Evolutionary conservation across 2,113 vertebrate genomes (phyloP).

Genomic region (Paramormyrops kingsleyae): DNA sequence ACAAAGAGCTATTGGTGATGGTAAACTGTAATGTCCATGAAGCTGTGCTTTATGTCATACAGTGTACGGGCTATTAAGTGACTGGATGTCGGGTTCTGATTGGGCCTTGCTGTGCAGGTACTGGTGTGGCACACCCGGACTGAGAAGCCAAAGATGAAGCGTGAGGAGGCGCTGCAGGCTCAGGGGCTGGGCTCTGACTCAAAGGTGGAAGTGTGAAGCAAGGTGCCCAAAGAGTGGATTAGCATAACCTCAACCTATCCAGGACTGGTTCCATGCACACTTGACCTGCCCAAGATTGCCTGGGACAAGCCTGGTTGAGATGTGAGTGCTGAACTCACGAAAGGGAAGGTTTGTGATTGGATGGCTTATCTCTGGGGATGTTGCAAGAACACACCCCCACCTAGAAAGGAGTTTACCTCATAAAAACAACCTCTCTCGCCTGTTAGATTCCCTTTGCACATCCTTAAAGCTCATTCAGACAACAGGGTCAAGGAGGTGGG

Average conservation of each 20-base stretch:
- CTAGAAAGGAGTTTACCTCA: background rate
- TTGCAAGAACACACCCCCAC: background rate
- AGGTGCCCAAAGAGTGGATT: background rate
- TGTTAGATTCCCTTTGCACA: background rate
- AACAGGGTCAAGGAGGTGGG: background rate
- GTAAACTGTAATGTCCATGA: background rate
- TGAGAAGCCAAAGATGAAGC: conserved; percentile 88
- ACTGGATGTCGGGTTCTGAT: background rate
- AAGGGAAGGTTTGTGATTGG: no score
- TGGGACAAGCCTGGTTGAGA: background rate
- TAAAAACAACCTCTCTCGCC: background rate
- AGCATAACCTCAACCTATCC: background rate
- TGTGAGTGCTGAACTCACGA: background rate
- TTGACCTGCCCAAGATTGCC: background rate
- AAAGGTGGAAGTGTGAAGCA: conserved; percentile 69
- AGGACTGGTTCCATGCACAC: background rate
- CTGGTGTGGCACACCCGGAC: conserved; percentile 88
- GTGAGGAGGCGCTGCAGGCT: conserved; percentile 75
- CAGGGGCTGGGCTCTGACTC: conserved; percentile 80
- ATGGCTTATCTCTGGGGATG: background rate
- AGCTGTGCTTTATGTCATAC: background rate
- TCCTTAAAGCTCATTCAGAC: background rate
- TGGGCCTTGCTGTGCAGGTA: conserved; percentile 54
- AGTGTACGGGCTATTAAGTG: background rate
- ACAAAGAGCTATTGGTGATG: background rate